Conservation (phyloP, 2,113 vertebrate genomes). For the Mohoua ochrocephala region DNA sequence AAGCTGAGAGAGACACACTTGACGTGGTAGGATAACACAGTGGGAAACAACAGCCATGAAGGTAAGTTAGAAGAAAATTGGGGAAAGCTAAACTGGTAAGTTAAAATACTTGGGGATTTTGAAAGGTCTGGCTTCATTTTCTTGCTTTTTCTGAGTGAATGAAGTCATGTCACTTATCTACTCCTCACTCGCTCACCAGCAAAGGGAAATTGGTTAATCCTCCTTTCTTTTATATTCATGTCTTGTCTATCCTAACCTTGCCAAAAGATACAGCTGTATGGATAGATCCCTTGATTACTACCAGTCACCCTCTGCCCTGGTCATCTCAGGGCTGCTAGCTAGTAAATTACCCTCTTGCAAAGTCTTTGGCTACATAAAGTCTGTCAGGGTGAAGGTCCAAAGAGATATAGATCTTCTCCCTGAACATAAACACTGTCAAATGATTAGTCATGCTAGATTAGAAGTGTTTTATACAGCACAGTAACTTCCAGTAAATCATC, state of each 20-base stretch:
- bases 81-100: not conserved
- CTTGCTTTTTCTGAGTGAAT: not conserved
- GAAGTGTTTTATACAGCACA: not conserved
- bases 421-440: not conserved
- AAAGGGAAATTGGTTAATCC: not conserved
- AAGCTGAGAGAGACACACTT: not conserved
- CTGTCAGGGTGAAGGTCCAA: not conserved
- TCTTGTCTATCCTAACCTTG: not conserved
- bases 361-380: not conserved
- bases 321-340: not conserved
- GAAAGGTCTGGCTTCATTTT: not conserved
- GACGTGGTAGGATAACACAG: not conserved
- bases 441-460: not conserved
- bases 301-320: fast-evolving
- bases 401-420: not conserved
- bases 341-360: not conserved
- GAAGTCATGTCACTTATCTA: not conserved
- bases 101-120: not conserved
- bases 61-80: not conserved
- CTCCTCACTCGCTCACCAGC: not conserved
- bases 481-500: not conserved
- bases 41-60: not conserved
- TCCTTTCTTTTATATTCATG: not conserved
- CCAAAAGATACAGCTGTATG: not conserved
- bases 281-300: not conserved